Conservation (phyloP, 2,888 invertebrate genomes). For the Apotomis turbidana region DNA sequence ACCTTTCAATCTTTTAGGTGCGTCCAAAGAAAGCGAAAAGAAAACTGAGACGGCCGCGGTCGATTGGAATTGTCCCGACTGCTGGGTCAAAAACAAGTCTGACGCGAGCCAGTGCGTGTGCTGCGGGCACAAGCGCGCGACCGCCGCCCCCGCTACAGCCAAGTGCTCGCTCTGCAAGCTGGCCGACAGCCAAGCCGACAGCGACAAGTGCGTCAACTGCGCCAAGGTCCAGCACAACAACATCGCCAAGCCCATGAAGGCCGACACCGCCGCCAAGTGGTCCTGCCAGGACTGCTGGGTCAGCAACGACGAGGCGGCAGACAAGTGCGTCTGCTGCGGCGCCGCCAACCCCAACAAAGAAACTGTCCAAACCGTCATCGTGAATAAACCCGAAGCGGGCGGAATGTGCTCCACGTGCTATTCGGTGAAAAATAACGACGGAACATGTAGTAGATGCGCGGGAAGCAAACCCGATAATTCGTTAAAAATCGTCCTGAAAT, state of each 20-base stretch:
- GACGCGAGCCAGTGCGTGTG: slow-evolving; percentile 60
- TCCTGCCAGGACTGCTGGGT: slow-evolving; percentile 64
- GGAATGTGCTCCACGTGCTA: slow-evolving; percentile 38
- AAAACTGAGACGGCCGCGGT: slow-evolving; percentile 39
- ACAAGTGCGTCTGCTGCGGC: slow-evolving; percentile 62
- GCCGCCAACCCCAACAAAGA: slow-evolving; percentile 49
- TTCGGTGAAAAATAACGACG: slow-evolving; percentile 9
- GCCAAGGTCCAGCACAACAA: slow-evolving; percentile 49
- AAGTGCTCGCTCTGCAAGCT: slow-evolving; percentile 58
- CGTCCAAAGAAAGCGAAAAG: slow-evolving; percentile 43
- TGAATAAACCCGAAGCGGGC: background rate
- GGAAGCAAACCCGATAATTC: slow-evolving; percentile 45
- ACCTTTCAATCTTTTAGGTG: slow-evolving; percentile 50
- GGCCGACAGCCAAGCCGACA: slow-evolving; percentile 48
- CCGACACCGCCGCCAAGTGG: slow-evolving; percentile 54
- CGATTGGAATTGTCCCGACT: slow-evolving; percentile 62
- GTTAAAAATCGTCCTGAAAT: slow-evolving; percentile 53
- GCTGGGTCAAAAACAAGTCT: slow-evolving; percentile 60
- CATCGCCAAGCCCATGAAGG: slow-evolving; percentile 39
- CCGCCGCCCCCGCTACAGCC: slow-evolving; percentile 32
- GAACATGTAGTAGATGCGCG: slow-evolving; percentile 27
- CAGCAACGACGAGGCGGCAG: slow-evolving; percentile 52
- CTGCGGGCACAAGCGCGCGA: slow-evolving; percentile 56
- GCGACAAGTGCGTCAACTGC: slow-evolving; percentile 58
- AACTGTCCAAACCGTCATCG: slow-evolving; percentile 11